These are phyloP conservation scores for Anthrax anthrax DNA, from an alignment of 2,888 invertebrate genomes.

Conservation along the genomic window DNA sequence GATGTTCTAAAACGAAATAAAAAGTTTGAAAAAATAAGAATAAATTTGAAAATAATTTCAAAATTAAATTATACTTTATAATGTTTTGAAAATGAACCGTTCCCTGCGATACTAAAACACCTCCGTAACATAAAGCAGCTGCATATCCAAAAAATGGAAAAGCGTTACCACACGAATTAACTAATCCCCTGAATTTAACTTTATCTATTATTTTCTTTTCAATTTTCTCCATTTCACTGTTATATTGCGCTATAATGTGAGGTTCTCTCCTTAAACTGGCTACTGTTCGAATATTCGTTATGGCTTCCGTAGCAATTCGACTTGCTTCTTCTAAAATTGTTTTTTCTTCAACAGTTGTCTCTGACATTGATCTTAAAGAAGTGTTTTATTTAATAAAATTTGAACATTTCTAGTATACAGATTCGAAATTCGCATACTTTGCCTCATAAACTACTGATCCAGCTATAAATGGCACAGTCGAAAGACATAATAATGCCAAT, in stretches of 20 bases:
- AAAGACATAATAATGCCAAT: slow-evolving; percentile 50
- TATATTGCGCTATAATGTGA: slow-evolving; percentile 43
- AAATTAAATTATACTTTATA: slow-evolving; percentile 45
- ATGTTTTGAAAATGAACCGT: slow-evolving; percentile 48
- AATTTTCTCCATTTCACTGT: slow-evolving; percentile 38
- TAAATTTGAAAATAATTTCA: too few species aligned
- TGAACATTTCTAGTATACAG: too few species aligned
- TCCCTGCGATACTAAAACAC: slow-evolving; percentile 46
- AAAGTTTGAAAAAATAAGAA: too few species aligned
- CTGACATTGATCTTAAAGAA: slow-evolving; percentile 38
- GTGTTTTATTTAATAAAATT: neutral
- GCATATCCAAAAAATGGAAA: slow-evolving; percentile 59
- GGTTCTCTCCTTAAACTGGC: slow-evolving; percentile 46
- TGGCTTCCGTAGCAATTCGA: slow-evolving; percentile 58
- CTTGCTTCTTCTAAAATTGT: slow-evolving; percentile 49
- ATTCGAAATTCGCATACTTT: slow-evolving; percentile 15
- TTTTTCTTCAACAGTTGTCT: slow-evolving; percentile 44
- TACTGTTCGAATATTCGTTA: slow-evolving; percentile 55
- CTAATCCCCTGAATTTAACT: slow-evolving; percentile 46
- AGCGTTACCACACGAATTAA: slow-evolving; percentile 55
- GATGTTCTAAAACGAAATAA: slow-evolving; percentile 41
- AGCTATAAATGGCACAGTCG: slow-evolving; percentile 51
- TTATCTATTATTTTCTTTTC: slow-evolving; percentile 37
- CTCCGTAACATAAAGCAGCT: slow-evolving; percentile 54
- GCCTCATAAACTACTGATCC: slow-evolving; percentile 51